phyloP scores from a whole-genome alignment of 2,888 invertebrate genomes.

The Pemphredon lugubris region DNA sequence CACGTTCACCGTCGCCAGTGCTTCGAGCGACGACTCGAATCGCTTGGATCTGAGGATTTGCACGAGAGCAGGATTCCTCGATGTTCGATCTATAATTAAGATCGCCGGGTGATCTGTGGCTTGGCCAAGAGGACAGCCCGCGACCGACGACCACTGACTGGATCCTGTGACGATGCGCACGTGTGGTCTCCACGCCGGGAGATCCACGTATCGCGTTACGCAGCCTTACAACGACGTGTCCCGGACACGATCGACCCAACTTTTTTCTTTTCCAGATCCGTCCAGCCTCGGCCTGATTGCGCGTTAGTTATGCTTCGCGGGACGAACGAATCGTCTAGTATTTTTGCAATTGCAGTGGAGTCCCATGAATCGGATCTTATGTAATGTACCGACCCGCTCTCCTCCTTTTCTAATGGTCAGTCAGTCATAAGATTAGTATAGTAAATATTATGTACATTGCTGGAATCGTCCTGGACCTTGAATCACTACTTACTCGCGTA shows the following conservation, averaged over 20 bases:
- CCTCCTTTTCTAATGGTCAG: too few species aligned
- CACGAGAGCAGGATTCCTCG: too few species aligned
- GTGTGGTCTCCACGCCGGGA: slow-evolving; percentile 64
- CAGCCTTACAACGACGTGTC: slow-evolving; percentile 44
- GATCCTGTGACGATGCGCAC: slow-evolving; percentile 52
- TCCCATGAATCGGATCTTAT: too few species aligned
- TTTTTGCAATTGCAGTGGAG: not conserved
- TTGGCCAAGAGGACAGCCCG: slow-evolving; percentile 51
- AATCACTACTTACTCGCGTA: too few species aligned
- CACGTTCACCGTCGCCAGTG: too few species aligned
- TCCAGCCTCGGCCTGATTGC: slow-evolving; percentile 5
- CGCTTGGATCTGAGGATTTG: slow-evolving; percentile 3
- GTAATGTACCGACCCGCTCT: too few species aligned
- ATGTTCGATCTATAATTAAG: slow-evolving; percentile 63
- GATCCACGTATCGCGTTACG: slow-evolving; percentile 59
- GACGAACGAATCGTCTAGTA: not conserved
- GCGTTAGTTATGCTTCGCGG: slow-evolving; percentile 25
- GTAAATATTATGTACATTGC: too few species aligned
- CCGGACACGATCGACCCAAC: slow-evolving; percentile 28
- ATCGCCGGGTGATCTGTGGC: slow-evolving; percentile 63
- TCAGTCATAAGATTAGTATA: too few species aligned
- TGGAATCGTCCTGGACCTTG: too few species aligned
- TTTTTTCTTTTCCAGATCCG: slow-evolving; percentile 31
- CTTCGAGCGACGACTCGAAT: not conserved
- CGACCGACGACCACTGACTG: slow-evolving; percentile 49